phyloP scores from a whole-genome alignment of 2,113 vertebrate species.

The Scytalopus superciliaris region DNA sequence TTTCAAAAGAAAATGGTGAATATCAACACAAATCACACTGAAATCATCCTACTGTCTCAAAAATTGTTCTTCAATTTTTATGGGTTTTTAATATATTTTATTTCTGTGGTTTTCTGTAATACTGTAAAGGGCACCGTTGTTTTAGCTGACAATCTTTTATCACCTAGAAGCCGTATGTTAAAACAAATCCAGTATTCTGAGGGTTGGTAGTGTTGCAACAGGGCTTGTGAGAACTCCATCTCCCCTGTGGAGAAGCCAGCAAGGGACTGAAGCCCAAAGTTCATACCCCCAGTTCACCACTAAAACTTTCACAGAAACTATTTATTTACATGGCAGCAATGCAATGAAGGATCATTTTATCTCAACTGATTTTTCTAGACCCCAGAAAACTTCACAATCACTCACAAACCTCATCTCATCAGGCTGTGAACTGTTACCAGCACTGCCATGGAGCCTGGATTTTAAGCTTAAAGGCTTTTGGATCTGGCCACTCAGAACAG shows the following conservation, averaged over 20 bases:
- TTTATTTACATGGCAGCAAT: background rate
- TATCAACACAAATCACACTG: background rate
- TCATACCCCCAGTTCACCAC: background rate
- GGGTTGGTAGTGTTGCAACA: background rate
- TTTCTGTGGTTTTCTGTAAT: background rate
- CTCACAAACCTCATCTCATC: background rate
- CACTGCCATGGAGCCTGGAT: background rate
- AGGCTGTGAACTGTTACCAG: background rate
- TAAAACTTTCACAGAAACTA: background rate
- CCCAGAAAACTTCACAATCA: background rate
- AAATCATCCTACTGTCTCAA: background rate
- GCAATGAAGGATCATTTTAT: background rate
- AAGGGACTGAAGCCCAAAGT: background rate
- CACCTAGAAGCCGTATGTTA: background rate
- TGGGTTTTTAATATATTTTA: background rate
- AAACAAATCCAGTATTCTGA: background rate
- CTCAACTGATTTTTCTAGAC: background rate
- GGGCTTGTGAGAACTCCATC: background rate
- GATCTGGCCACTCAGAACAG: background rate
- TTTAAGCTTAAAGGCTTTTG: background rate
- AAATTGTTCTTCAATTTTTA: background rate
- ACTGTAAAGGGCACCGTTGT: background rate
- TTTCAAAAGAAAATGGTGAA: background rate
- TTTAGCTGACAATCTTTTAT: background rate
- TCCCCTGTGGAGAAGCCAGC: background rate